Conservation (phyloP, 1,140 invertebrate genomes). For the Oppia nitens region DNA sequence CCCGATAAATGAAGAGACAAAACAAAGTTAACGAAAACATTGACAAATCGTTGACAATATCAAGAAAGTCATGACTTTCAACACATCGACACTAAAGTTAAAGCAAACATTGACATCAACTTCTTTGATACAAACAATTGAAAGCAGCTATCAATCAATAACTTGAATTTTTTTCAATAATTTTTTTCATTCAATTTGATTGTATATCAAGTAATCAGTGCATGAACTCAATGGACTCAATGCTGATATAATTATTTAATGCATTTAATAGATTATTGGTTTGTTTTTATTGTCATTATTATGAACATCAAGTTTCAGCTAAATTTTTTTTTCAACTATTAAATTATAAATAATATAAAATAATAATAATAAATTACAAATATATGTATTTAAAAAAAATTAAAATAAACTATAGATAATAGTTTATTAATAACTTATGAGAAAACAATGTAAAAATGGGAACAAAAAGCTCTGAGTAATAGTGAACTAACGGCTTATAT, state of each 20-base stretch:
- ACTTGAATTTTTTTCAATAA: neutral
- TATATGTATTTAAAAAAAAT: neutral
- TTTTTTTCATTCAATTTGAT: neutral
- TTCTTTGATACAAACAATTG: neutral
- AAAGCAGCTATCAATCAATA: too few relatives aligned
- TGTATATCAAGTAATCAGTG: neutral
- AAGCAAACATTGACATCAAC: neutral
- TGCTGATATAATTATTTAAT: too few relatives aligned
- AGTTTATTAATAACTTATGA: neutral
- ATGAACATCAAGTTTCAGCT: too few relatives aligned
- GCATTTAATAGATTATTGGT: too few relatives aligned
- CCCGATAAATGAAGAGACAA: neutral
- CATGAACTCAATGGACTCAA: neutral
- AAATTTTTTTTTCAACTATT: too few relatives aligned
- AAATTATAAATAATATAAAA: too few relatives aligned
- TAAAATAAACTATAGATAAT: neutral
- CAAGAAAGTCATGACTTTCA: too few relatives aligned
- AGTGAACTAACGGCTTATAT: slow-evolving; percentile 14
- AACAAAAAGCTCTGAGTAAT: neutral
- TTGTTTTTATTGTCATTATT: too few relatives aligned
- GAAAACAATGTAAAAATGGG: neutral
- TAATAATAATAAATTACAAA: neutral
- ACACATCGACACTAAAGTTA: neutral
- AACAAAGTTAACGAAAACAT: neutral
- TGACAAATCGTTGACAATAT: too few relatives aligned